Evolutionary conservation across 2,888 invertebrate species (phyloP), one percentile per base, ranked within the genome.

Genomic region (Chrysina gloriosa): DNA sequence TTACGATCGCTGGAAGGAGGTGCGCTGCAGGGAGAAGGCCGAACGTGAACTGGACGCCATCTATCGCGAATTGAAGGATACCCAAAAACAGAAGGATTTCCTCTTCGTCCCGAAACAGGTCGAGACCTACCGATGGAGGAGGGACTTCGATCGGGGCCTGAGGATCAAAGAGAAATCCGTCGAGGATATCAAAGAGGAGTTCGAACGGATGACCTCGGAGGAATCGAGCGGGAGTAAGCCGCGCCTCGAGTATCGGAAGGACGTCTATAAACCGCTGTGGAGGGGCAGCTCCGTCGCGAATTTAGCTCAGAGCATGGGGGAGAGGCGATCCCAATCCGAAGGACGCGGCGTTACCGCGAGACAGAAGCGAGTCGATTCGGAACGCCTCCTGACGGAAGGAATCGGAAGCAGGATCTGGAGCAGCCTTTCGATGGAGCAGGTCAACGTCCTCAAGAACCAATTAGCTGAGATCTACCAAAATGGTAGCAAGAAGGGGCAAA

Each of bases 111-210:
- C 94, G 0, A 89, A 90, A 76, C 91, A 93, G 75, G 83, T 90
- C 0, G 90, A 90, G 65, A 89, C 89, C 52, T 87, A 89, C 48
- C 89, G 90, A 70, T 96, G 96, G 96, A 89, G 87, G 70, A 88
- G 89, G 29, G 89, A 91, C 65, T 85, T 85, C 23, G 95, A 95
- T 77, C 86, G 90, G 71, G 93, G 94, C 0, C 83, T 97, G 34
- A 86, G 92, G 76, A 89, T 90, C 36, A 94, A 93, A 80, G 94
- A 95, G 80, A 92, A 93, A 78, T 95, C 96, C 0, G 94, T 96
- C 0, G 93, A 94, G 81, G 93, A 96, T 82, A 87, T 96, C 6
- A 89, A 91, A 75, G 90, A 91, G 70, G 89, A 90, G 76, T 93
- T 94, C 76, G 89, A 89, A 77, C 89, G 88, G 77, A 83, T 90